Conservation (phyloP, 2,797 vertebrate species). For the Halcyon leucocephala region DNA sequence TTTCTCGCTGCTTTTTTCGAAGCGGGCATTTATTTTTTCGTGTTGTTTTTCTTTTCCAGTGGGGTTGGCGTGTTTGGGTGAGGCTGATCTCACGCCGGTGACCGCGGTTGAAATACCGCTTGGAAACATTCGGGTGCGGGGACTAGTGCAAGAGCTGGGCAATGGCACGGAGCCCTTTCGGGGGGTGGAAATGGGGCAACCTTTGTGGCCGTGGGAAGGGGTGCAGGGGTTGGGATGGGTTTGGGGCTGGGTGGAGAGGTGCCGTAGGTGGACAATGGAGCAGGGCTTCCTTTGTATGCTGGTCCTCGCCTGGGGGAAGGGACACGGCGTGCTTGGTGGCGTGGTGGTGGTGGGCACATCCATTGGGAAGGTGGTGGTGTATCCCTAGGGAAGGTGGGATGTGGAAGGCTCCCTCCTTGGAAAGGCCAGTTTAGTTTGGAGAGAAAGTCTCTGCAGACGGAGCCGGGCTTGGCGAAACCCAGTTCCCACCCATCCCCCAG, state of each 20-base stretch:
- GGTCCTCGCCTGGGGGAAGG: conserved; percentile 71
- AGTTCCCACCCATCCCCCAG: conserved; percentile 66
- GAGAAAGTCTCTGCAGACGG: conserved; percentile 13
- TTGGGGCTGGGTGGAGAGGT: not conserved
- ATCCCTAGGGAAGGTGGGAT: not conserved
- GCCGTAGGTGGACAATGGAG: conserved; percentile 72
- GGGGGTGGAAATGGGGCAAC: not conserved
- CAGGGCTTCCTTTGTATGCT: conserved; percentile 77
- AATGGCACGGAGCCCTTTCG: not conserved
- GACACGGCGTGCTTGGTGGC: conserved; percentile 26
- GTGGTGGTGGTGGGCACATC: not conserved
- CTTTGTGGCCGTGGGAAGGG: not conserved
- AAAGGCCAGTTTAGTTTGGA: not conserved
- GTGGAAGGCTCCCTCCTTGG: not conserved
- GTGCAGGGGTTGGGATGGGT: not conserved
- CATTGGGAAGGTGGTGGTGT: not conserved
- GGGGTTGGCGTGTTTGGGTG: not conserved
- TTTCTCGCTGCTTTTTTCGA: not conserved
- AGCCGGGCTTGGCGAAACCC: conserved; percentile 37
- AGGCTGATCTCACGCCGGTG: not conserved
- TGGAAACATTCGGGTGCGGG: not conserved
- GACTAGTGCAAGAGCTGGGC: not conserved
- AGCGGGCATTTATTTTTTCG: too few relatives aligned
- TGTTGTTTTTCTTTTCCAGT: not conserved
- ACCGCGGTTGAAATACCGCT: not conserved